Evolutionary conservation across 2,888 invertebrate species (phyloP), one percentile per base, ranked within the genome.

Genomic region (Sminthurinus aureus): DNA sequence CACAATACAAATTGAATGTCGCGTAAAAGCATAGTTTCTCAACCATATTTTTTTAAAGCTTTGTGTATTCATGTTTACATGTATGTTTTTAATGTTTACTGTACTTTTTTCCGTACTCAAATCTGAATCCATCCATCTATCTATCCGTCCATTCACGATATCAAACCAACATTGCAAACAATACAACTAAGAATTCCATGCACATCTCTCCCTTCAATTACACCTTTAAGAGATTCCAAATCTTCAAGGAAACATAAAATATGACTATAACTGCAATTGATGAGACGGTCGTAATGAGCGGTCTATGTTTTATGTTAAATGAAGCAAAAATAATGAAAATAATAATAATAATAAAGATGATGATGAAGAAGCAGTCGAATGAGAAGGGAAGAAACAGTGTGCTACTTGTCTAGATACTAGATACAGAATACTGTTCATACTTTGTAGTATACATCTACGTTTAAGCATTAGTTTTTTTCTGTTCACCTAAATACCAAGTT

Each of bases 291-390:
- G 26, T 74, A 20, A 69, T 69, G 69, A 75, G 50, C 75, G 24
- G 15, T n/a, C n/a, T 51, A 20, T 15, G 18, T 75, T 75, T 75
- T 75, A 75, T 22, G 75, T 75, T 12, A 75, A 75, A 51, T 75
- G 75, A 75, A 75, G 51, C 50, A 75, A 75, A 51, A 38, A 75
- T 18, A 38, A 38, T 38, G 38, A 38, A 4, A 38, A 38, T 75
- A 24, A 26, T 71, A 71, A 69, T 18, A 58, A 58, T 18, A 69
- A 69, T 71, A 6, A 71, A 38, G 6, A 26, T 24, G 26, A 13
- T 51, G n/a, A 51, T 20, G 20, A 51, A 50, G 26, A 38, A 38
- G 38, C 38, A 38, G n/a, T 69, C 13, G 3, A 20, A 69, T 69
- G 66, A 58, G 58, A 58, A 58, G 18, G 58, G 58, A 2, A 58